Percentiles rank a stretch among this genome's conserved stretches.
phyloP scores from a whole-genome alignment of 2,888 invertebrate genomes.

The Gonocerus acuteangulatus region DNA sequence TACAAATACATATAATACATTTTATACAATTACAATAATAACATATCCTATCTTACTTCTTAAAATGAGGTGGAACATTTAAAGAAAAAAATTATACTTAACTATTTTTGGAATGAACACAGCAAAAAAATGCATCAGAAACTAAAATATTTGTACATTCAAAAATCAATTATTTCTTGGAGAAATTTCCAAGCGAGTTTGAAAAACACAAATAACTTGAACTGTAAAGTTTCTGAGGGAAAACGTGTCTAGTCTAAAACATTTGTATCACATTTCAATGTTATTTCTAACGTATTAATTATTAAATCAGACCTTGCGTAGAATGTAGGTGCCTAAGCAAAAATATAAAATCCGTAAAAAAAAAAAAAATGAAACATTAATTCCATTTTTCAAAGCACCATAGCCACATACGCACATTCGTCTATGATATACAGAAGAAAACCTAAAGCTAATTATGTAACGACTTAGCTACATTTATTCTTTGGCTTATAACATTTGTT shows the following conservation, averaged over 20 bases:
- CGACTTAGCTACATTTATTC: conserved; percentile 13
- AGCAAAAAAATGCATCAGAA: too few species aligned
- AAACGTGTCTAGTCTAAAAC: background rate
- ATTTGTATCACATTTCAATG: conserved; percentile 18
- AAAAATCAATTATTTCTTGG: too few species aligned
- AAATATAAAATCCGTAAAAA: conserved; percentile 23
- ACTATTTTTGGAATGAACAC: too few species aligned
- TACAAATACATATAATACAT: too few species aligned
- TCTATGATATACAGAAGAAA: conserved; percentile 13
- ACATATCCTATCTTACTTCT: too few species aligned
- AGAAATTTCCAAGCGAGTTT: too few species aligned
- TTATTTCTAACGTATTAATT: background rate
- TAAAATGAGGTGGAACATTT: too few species aligned
- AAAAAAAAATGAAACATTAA: conserved; percentile 13
- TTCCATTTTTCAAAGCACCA: conserved; percentile 19
- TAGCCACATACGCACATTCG: conserved; percentile 17
- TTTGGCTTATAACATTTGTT: conserved; percentile 21
- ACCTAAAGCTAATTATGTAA: conserved; percentile 20
- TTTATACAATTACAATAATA: too few species aligned
- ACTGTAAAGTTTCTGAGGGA: too few species aligned
- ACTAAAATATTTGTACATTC: too few species aligned
- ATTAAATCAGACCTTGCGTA: conserved; percentile 1
- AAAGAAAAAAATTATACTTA: too few species aligned
- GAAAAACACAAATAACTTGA: too few species aligned
- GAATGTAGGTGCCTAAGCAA: conserved; percentile 7